Conservation (phyloP, 2,888 invertebrate genomes). For the Macrophya annulata region DNA sequence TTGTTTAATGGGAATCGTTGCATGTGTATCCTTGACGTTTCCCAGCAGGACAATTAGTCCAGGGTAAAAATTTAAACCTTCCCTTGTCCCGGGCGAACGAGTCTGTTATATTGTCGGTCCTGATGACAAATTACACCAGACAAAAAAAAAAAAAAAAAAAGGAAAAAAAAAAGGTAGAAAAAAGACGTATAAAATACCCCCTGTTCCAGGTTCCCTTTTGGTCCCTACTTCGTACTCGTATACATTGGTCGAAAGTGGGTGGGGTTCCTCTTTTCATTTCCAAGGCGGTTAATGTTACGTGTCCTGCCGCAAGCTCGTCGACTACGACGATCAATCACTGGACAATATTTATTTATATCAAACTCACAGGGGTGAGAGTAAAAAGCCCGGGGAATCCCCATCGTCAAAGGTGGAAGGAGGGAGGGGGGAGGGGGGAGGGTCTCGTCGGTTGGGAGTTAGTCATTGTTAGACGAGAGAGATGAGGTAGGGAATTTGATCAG, state of each 20-base stretch:
- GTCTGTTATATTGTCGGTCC: conserved; percentile 44
- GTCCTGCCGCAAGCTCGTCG: conserved; percentile 54
- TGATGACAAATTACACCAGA: conserved; percentile 73
- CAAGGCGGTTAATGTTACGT: conserved; percentile 68
- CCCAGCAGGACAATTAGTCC: conserved; percentile 45
- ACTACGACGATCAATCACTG: conserved; percentile 74
- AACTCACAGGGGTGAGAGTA: conserved; percentile 63
- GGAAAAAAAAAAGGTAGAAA: conserved; percentile 45
- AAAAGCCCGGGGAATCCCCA: neutral
- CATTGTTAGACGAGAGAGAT: conserved; percentile 13
- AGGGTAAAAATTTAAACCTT: conserved; percentile 32
- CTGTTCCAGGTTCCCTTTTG: neutral
- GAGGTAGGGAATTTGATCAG: conserved; percentile 25
- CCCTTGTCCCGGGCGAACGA: conserved; percentile 41
- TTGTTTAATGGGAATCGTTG: conserved; percentile 12
- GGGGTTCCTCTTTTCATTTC: conserved; percentile 53
- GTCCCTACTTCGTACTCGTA: neutral
- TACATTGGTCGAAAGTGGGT: conserved; percentile 15
- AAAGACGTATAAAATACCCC: conserved; percentile 9
- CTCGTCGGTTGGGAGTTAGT: neutral
- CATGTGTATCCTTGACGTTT: conserved; percentile 21
- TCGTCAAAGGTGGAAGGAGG: neutral
- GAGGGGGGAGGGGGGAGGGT: too few relatives aligned
- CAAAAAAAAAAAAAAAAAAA: conserved; percentile 61
- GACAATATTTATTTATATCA: conserved; percentile 75